These are phyloP conservation scores for Pasiphila rectangulata DNA, from an alignment of 2,888 invertebrate species.

Conservation along the genomic window DNA sequence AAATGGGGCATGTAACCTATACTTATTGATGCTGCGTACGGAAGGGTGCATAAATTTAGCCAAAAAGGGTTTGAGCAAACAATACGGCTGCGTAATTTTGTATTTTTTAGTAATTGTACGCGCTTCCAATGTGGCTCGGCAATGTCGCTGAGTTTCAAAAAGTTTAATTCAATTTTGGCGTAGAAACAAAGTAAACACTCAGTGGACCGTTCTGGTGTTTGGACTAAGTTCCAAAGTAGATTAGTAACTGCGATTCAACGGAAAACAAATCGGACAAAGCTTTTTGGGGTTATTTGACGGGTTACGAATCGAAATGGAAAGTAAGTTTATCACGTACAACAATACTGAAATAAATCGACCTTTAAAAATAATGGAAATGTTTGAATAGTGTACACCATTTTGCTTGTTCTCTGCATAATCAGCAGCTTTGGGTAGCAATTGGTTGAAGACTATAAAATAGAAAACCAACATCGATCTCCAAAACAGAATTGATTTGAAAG, in stretches of 20 bases:
- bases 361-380: too few relatives aligned
- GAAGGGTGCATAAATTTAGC: conserved; percentile 77
- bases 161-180: conserved; percentile 60
- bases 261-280: conserved; percentile 35
- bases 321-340: conserved; percentile 8
- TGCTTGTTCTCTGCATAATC: too few relatives aligned
- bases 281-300: conserved; percentile 27
- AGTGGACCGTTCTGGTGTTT: conserved; percentile 46
- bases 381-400: too few relatives aligned
- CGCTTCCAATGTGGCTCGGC: conserved; percentile 33
- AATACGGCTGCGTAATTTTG: conserved; percentile 49
- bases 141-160: conserved; percentile 43
- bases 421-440: too few relatives aligned
- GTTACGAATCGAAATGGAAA: conserved; percentile 29
- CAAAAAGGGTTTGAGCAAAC: conserved; percentile 69
- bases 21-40: conserved; percentile 71
- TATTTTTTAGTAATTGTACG: conserved; percentile 55
- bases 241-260: conserved; percentile 46
- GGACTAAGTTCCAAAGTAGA: conserved; percentile 54
- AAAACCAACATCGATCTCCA: neutral
- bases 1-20: conserved; percentile 81
- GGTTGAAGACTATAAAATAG: neutral
- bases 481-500: neutral
- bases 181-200: conserved; percentile 55
- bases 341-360: too few relatives aligned